Percentiles rank a stretch among this genome's conserved stretches.
phyloP scores from a whole-genome alignment of 2,113 vertebrate genomes.

The Epinephelus moara region DNA sequence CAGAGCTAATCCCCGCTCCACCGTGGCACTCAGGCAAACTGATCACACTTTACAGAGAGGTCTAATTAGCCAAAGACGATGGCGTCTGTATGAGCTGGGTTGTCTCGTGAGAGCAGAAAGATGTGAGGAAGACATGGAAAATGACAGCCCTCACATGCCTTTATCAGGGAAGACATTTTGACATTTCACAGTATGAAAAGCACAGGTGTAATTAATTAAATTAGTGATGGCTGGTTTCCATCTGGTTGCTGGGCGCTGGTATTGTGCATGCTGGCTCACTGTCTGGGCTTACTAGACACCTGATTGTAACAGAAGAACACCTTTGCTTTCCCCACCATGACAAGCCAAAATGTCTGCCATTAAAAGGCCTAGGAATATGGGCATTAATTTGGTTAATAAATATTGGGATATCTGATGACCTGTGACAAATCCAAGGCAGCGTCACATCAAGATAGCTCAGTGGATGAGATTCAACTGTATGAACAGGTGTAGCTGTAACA shows the following conservation, averaged over 20 bases:
- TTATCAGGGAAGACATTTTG: neutral
- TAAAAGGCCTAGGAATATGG: neutral
- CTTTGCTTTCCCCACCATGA: neutral
- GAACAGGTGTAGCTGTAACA: conserved; percentile 14
- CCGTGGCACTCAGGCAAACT: neutral
- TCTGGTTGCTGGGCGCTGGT: neutral
- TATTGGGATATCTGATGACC: neutral
- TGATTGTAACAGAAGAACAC: neutral
- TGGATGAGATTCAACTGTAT: neutral
- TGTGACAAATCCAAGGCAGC: neutral
- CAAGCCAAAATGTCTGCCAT: neutral
- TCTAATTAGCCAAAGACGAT: conserved; percentile 14
- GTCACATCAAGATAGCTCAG: neutral
- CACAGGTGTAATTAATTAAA: conserved; percentile 15
- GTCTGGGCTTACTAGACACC: neutral
- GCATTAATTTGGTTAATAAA: neutral
- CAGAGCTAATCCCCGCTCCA: neutral
- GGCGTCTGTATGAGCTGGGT: neutral
- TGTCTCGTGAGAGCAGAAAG: neutral
- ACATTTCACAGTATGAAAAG: neutral
- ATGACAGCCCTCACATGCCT: neutral
- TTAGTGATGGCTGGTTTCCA: conserved; percentile 7
- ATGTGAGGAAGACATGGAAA: neutral
- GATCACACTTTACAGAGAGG: neutral
- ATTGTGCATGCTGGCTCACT: neutral